Conservation (phyloP, 2,113 vertebrate species). For the Oncorhynchus mykiss region DNA sequence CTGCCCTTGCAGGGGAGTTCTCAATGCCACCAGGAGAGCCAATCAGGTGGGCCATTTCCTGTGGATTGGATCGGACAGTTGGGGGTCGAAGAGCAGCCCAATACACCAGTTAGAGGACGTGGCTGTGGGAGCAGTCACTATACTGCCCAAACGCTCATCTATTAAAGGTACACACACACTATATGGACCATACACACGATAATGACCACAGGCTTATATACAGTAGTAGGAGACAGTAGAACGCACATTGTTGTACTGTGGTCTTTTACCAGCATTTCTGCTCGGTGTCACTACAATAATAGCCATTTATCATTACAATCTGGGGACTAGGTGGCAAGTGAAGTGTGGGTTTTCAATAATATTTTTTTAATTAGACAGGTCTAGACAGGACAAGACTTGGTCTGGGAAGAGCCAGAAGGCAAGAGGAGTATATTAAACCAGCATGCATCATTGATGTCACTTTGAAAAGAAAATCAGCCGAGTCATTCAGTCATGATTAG, state of each 20-base stretch:
- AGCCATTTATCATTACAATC: constrained; percentile 48
- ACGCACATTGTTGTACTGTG: too few species aligned
- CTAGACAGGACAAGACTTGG: constrained; percentile 50
- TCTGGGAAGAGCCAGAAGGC: constrained; percentile 25
- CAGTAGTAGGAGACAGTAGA: too few species aligned
- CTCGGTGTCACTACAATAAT: constrained; percentile 40
- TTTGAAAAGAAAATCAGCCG: constrained; percentile 51
- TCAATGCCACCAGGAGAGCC: constrained; percentile 89
- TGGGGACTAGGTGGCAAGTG: constrained; percentile 22
- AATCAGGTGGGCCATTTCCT: constrained; percentile 91
- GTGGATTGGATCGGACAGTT: constrained; percentile 95
- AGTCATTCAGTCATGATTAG: constrained; percentile 54
- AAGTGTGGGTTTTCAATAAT: constrained; percentile 44
- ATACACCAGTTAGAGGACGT: constrained; percentile 86
- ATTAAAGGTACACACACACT: constrained; percentile 80
- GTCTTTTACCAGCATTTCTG: constrained; percentile 16
- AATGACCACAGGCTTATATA: too few species aligned
- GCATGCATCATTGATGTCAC: constrained; percentile 53
- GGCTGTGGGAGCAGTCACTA: constrained; percentile 89
- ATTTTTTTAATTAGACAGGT: constrained; percentile 54
- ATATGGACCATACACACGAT: too few species aligned
- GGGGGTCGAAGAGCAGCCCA: constrained; percentile 87
- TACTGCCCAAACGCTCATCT: constrained; percentile 90
- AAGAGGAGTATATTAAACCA: constrained; percentile 51
- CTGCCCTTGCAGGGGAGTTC: constrained; percentile 81